phyloP scores from a whole-genome alignment of 2,888 invertebrate species.

The Oscheius onirici region DNA sequence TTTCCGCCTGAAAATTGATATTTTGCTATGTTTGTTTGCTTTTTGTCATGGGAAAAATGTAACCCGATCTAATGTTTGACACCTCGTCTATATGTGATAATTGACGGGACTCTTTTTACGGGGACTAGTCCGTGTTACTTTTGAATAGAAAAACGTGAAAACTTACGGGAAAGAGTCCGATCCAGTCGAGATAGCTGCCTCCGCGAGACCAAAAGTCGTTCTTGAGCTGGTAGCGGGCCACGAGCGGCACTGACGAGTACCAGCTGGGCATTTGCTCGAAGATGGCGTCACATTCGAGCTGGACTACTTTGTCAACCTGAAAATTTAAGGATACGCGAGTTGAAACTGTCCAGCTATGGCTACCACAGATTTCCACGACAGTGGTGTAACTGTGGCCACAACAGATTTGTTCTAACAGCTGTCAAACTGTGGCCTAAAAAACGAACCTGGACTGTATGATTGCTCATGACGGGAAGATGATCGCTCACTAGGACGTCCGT shows the following conservation, averaged over 20 bases:
- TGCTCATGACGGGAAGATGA: slow-evolving; percentile 62
- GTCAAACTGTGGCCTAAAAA: too few species aligned
- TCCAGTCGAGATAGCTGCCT: slow-evolving; percentile 65
- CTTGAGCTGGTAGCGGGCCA: slow-evolving; percentile 52
- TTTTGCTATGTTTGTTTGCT: too few species aligned
- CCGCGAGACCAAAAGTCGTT: slow-evolving; percentile 49
- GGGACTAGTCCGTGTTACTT: not conserved
- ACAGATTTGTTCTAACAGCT: too few species aligned
- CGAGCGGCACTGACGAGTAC: slow-evolving; percentile 53
- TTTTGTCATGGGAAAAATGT: too few species aligned
- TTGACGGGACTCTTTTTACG: too few species aligned
- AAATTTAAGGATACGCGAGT: not conserved
- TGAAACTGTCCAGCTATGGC: too few species aligned
- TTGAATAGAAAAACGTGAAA: not conserved
- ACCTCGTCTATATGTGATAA: not conserved
- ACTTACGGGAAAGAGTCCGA: slow-evolving; percentile 53
- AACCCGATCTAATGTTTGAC: not conserved
- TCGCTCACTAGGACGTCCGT: slow-evolving; percentile 51
- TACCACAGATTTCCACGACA: too few species aligned
- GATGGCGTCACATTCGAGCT: slow-evolving; percentile 42
- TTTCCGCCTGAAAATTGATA: slow-evolving; percentile 35
- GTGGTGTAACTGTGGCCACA: too few species aligned
- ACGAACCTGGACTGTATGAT: slow-evolving; percentile 21
- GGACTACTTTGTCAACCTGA: slow-evolving; percentile 4
- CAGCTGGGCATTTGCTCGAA: slow-evolving; percentile 55